Conservation (phyloP, 2,888 invertebrate species). For the Thalpophila matura region DNA sequence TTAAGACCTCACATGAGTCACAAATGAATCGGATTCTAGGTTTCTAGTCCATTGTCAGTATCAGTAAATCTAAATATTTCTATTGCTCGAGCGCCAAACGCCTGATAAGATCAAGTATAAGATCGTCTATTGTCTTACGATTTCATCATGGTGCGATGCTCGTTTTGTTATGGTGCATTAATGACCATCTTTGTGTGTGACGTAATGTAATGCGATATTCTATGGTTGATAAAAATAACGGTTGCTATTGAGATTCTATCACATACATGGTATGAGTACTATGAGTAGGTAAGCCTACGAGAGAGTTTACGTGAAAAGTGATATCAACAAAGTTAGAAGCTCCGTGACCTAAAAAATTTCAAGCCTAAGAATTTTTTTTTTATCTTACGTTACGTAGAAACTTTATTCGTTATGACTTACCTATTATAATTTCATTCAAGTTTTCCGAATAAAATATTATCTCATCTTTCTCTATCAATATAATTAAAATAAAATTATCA, state of each 20-base stretch:
- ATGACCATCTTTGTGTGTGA: constrained; percentile 40
- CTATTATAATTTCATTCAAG: no score
- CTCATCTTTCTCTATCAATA: no score
- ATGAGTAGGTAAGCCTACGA: background rate
- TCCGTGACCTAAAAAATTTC: background rate
- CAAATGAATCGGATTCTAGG: constrained; percentile 21
- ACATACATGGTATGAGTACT: no score
- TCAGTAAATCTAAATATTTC: constrained; percentile 53
- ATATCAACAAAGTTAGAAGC: background rate
- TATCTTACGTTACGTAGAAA: no score
- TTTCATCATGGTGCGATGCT: constrained; percentile 44
- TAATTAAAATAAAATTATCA: no score
- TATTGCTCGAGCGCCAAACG: constrained; percentile 46
- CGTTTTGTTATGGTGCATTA: constrained; percentile 28
- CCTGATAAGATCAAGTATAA: constrained; percentile 47
- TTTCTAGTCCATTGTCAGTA: constrained; percentile 45
- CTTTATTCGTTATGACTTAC: no score
- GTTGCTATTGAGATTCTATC: background rate
- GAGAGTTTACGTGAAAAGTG: background rate
- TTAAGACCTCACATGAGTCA: background rate
- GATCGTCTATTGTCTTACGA: constrained; percentile 53
- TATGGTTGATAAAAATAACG: constrained; percentile 10
- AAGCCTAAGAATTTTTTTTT: background rate
- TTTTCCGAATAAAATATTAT: no score
- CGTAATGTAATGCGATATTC: constrained; percentile 17